Evolutionary conservation across 2,888 invertebrate genomes (phyloP).

Genomic region (Ecdyonurus torrentis): DNA sequence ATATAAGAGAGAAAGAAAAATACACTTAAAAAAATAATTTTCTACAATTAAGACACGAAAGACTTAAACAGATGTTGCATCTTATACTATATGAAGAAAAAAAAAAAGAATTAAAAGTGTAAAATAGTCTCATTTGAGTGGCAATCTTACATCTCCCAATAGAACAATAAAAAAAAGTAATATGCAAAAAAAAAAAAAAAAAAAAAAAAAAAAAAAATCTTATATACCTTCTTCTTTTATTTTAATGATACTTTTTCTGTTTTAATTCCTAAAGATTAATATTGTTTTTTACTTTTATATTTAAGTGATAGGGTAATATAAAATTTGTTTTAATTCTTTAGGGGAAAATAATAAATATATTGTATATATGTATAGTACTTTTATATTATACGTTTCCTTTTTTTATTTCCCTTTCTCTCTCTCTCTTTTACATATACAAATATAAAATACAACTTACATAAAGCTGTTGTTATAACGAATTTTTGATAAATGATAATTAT

Average conservation of each 20-base stretch:
- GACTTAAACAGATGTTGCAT: background rate
- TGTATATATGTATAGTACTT: background rate
- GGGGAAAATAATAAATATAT: background rate
- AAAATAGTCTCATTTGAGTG: background rate
- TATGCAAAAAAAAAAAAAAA: too few species aligned
- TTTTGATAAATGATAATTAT: background rate
- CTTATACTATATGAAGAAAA: background rate
- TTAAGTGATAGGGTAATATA: background rate
- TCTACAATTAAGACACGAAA: background rate
- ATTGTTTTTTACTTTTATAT: background rate
- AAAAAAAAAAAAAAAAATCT: too few species aligned
- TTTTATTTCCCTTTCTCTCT: background rate
- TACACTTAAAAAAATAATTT: slow-evolving; percentile 1
- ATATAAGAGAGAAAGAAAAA: too few species aligned
- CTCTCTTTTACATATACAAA: background rate
- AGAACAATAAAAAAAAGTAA: background rate
- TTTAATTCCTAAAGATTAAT: too few species aligned
- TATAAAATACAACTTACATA: background rate
- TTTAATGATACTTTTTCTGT: too few species aligned
- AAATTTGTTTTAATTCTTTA: too few species aligned
- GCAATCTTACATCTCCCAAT: background rate
- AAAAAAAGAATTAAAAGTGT: background rate
- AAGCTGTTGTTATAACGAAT: background rate
- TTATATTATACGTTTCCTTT: background rate
- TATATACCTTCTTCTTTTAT: too few species aligned